A percentile compares a stretch with the other conserved stretches of the same genome.
Conservation (phyloP, 1,140 invertebrate species). For the Drepana arcuata region DNA sequence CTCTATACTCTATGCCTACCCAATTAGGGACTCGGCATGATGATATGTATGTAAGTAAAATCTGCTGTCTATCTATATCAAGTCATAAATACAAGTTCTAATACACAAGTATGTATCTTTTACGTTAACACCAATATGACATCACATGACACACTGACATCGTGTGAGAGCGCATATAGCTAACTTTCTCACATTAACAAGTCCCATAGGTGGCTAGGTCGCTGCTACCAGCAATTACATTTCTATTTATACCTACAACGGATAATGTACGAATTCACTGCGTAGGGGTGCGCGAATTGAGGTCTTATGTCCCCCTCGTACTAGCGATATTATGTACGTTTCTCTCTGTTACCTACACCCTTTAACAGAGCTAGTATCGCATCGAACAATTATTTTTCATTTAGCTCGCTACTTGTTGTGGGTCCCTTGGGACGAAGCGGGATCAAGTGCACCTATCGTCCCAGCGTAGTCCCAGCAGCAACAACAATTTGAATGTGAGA, state of each 20-base stretch:
- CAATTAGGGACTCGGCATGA: too few relatives aligned
- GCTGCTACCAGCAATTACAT: constrained; percentile 17
- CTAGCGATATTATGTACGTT: too few relatives aligned
- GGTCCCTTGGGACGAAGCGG: constrained; percentile 45
- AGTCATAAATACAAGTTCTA: too few relatives aligned
- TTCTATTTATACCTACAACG: constrained; percentile 7
- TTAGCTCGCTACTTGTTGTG: constrained; percentile 46
- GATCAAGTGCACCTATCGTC: constrained; percentile 40
- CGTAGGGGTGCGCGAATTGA: too few relatives aligned
- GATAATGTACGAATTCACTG: too few relatives aligned
- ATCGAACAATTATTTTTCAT: constrained; percentile 65
- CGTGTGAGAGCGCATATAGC: constrained; percentile 18
- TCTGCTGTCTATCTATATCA: too few relatives aligned
- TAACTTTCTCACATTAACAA: constrained; percentile 27
- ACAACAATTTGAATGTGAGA: constrained; percentile 57
- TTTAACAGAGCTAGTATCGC: constrained; percentile 5
- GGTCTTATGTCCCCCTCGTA: too few relatives aligned
- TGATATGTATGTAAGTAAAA: too few relatives aligned
- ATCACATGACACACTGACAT: not conserved
- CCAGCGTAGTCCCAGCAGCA: constrained; percentile 36
- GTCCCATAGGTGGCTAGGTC: constrained; percentile 17
- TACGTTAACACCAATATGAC: too few relatives aligned
- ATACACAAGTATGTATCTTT: too few relatives aligned
- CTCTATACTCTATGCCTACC: too few relatives aligned
- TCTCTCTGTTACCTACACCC: constrained; percentile 9